phyloP scores from a whole-genome alignment of 2,797 vertebrate genomes.

The Petrocephalus sullivani region DNA sequence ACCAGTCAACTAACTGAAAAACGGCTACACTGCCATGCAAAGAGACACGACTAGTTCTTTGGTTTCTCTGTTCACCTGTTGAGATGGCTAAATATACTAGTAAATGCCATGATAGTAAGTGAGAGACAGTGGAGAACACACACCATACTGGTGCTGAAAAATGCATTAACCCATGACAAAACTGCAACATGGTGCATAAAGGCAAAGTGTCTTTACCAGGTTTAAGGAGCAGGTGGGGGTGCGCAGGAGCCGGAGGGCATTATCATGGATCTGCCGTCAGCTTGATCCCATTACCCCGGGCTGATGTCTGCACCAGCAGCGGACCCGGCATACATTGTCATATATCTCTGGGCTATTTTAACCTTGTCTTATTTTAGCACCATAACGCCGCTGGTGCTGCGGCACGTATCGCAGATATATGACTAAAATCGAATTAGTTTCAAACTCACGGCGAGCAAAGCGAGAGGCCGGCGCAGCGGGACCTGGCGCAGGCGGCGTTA shows the following conservation, averaged over 20 bases:
- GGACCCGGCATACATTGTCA: background rate
- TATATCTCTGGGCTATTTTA: background rate
- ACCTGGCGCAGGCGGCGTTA: background rate
- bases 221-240: background rate
- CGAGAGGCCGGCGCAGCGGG: background rate
- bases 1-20: background rate
- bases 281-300: background rate
- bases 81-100: background rate
- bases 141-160: background rate
- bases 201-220: background rate
- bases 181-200: background rate
- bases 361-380: constrained; percentile 7
- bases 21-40: background rate
- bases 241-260: background rate
- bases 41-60: background rate
- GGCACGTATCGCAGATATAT: background rate
- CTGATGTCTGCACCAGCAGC: background rate
- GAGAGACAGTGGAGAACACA: background rate
- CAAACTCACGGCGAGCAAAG: background rate
- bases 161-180: background rate
- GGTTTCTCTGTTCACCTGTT: background rate
- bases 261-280: background rate
- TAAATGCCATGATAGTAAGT: background rate
- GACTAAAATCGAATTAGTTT: background rate
- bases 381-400: background rate